phyloP scores from a whole-genome alignment of 2,888 invertebrate species.

The Antheraea assamensis region DNA sequence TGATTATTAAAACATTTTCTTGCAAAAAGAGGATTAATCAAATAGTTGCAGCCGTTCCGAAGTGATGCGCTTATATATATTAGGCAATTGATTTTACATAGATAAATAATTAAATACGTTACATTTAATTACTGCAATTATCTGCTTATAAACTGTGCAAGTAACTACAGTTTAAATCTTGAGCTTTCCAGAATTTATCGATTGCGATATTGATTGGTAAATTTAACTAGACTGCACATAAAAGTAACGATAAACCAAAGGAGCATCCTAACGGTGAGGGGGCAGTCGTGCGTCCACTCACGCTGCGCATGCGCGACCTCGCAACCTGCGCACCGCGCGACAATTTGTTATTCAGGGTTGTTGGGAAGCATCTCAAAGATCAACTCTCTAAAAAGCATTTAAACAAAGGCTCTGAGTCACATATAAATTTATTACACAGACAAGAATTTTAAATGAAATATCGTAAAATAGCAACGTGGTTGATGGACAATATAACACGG shows the following conservation, averaged over 20 bases:
- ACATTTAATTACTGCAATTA: background rate
- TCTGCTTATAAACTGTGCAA: background rate
- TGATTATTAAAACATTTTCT: too few relatives aligned
- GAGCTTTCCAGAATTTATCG: background rate
- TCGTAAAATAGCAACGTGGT: background rate
- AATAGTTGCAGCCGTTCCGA: too few relatives aligned
- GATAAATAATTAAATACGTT: background rate
- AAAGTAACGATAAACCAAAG: slow-evolving; percentile 33
- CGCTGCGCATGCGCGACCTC: slow-evolving; percentile 58
- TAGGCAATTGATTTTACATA: too few relatives aligned
- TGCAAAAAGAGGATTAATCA: too few relatives aligned
- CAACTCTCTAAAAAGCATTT: slow-evolving; percentile 48
- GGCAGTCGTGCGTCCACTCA: slow-evolving; percentile 55
- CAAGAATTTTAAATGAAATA: background rate
- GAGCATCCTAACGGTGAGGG: slow-evolving; percentile 31
- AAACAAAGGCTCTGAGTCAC: slow-evolving; percentile 16
- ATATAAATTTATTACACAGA: background rate
- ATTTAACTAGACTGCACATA: slow-evolving; percentile 30
- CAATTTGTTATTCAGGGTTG: slow-evolving; percentile 56
- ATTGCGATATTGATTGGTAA: slow-evolving; percentile 11
- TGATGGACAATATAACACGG: background rate
- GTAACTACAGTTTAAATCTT: slow-evolving; percentile 1
- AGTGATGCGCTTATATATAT: too few relatives aligned
- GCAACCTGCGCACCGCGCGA: slow-evolving; percentile 52
- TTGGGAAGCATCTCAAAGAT: slow-evolving; percentile 40